Base-by-base conservation (phyloP, 2,113 vertebrate genomes). In the Gobiocypris rarus region DNA sequence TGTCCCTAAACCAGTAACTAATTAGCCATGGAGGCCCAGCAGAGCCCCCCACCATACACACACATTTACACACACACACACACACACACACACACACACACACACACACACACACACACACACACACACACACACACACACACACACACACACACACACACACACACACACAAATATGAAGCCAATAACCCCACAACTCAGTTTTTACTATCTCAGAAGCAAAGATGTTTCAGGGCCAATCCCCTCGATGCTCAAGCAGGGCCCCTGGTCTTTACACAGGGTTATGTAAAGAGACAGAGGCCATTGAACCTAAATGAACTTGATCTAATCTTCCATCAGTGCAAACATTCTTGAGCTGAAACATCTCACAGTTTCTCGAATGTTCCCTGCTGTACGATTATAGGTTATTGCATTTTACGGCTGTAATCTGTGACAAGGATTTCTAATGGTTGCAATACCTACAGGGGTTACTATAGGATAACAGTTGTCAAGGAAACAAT, bases 401-500 rank as follows among this genome's bases (percentile, higher is more conserved):
- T 56, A 82, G 75, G 31, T 80, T 48, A 67, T 34, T 69, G 58
- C n/a, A 8, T 19, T 75, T 31, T 34, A 75, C 28, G 11, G 13
- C 77, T 84, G 56, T 70, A 59, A 69, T 70, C 58, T 28, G 59
- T 5, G 19, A 52, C 41, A 73, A 24, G 28, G 50, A 74, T 74
- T 83, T 22, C 24, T 75, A 38, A 38, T 38, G 1, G 81, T 83
- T 43, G 43, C 81, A 34, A 75, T 38, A 63, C 45, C 5, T 63
- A 19, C 81, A 67, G 52, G 73, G 67, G 48, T 83, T 86, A 83
- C 77, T 75, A 75, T 26, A 83, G 75, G 85, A 65, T 79, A 80
- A 61, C 26, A 52, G 82, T 83, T 67, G 69, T 80, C 85, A 84
- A 24, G 69, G 76, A 71, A 79, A 84, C 76, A 69, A 48, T 58